Percentiles rank a stretch among this genome's conserved stretches.
phyloP scores from a whole-genome alignment of 1,140 invertebrate species.

The Stratiolaelaps scimitus region DNA sequence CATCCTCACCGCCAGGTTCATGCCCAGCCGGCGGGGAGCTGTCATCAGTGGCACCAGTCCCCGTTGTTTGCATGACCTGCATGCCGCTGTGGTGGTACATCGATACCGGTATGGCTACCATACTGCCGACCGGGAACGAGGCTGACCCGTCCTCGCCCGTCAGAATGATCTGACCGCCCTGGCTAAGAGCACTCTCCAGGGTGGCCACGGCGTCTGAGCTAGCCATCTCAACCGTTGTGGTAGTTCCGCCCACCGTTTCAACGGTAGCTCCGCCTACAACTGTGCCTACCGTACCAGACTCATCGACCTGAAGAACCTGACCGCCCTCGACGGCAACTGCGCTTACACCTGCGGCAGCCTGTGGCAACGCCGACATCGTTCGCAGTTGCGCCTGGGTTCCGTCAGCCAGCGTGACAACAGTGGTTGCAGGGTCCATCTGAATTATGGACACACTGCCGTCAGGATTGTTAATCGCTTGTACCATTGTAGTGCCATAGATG shows the following conservation, averaged over 20 bases:
- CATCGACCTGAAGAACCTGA: constrained; percentile 25
- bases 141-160: constrained; percentile 76
- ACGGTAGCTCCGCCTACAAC: neutral
- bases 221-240: constrained; percentile 4
- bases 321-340: neutral
- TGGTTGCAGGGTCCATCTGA: constrained; percentile 81
- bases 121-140: constrained; percentile 81
- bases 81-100: constrained; percentile 60
- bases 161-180: constrained; percentile 85
- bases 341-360: constrained; percentile 28
- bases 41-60: neutral
- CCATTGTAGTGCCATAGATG: constrained; percentile 67
- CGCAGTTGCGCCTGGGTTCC: constrained; percentile 88
- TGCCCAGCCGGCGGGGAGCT: neutral
- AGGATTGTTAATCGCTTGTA: constrained; percentile 88
- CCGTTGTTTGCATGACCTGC: constrained; percentile 17
- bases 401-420: constrained; percentile 81
- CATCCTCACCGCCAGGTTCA: constrained; percentile 2
- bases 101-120: constrained; percentile 85
- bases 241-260: neutral
- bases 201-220: constrained; percentile 31
- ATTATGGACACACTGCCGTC: constrained; percentile 92
- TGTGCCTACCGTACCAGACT: constrained; percentile 32
- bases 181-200: constrained; percentile 66
- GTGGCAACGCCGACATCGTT: constrained; percentile 65